Evolutionary conservation across 2,888 invertebrate species (phyloP).

Genomic region (Pseudolycoriella hygida): DNA sequence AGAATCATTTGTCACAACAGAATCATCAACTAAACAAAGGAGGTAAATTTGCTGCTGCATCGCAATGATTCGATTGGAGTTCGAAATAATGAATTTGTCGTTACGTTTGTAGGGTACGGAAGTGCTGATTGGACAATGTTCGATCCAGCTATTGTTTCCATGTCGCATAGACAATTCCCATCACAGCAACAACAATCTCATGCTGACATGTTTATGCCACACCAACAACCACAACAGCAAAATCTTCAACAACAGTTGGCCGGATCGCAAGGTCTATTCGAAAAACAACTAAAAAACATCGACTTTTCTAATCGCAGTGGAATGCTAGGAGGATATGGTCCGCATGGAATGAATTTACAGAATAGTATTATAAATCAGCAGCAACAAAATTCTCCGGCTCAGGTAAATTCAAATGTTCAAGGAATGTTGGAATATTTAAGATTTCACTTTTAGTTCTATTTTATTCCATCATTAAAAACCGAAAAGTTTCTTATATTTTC

Average conservation of each 20-base stretch:
- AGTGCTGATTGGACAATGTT: slow-evolving; percentile 74
- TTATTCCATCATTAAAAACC: background rate
- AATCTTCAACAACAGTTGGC: slow-evolving; percentile 1
- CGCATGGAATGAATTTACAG: slow-evolving; percentile 21
- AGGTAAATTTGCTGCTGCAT: slow-evolving; percentile 20
- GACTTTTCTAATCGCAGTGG: slow-evolving; percentile 6
- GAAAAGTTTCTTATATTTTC: no score
- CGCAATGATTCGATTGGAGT: background rate
- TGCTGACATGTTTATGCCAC: slow-evolving; percentile 2
- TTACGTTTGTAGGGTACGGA: slow-evolving; percentile 27
- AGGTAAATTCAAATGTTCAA: slow-evolving; percentile 19
- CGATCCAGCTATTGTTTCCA: slow-evolving; percentile 65
- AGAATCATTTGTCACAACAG: slow-evolving; percentile 1
- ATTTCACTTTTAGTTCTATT: slow-evolving; percentile 13
- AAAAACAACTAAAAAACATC: slow-evolving; percentile 3
- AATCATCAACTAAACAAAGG: slow-evolving; percentile 16
- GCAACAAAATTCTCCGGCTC: slow-evolving; percentile 22
- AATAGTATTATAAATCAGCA: slow-evolving; percentile 21
- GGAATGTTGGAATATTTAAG: slow-evolving; percentile 25
- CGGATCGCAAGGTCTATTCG: background rate
- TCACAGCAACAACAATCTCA: slow-evolving; percentile 15
- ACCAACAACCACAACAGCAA: background rate
- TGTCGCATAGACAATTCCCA: slow-evolving; percentile 27
- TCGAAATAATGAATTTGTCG: background rate
- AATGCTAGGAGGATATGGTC: slow-evolving; percentile 5